Conservation (phyloP, 1,140 invertebrate genomes). For the Bombus cullumanus region DNA sequence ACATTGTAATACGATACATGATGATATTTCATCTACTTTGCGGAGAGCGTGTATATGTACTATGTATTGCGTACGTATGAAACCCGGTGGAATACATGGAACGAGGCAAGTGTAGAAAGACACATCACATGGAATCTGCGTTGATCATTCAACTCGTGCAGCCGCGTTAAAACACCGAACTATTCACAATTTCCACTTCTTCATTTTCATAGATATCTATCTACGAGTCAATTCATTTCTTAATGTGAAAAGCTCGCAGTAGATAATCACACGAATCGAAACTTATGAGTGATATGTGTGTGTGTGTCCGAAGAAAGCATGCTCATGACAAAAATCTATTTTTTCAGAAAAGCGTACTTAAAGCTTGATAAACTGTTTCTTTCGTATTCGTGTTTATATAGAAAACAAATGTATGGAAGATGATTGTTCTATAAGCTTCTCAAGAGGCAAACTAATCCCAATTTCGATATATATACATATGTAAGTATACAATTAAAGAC, state of each 20-base stretch:
- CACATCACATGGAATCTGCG: not conserved
- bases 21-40: slow-evolving; percentile 38
- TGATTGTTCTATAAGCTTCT: no score
- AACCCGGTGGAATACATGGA: not conserved
- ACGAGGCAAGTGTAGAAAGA: not conserved
- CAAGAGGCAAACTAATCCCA: no score
- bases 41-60: not conserved
- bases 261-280: not conserved
- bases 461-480: no score
- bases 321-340: no score
- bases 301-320: no score
- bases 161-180: not conserved
- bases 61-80: not conserved
- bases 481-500: no score
- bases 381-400: no score
- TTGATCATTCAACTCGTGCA: not conserved
- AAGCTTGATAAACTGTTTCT: no score
- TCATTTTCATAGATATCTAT: not conserved
- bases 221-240: slow-evolving; percentile 23
- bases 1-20: slow-evolving; percentile 24
- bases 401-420: no score
- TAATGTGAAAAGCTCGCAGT: not conserved
- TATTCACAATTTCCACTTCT: not conserved
- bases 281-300: not conserved
- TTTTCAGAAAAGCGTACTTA: no score